These are phyloP conservation scores for Steinernema scapterisci DNA, from an alignment of 2,888 invertebrate species.

Conservation along the genomic window DNA sequence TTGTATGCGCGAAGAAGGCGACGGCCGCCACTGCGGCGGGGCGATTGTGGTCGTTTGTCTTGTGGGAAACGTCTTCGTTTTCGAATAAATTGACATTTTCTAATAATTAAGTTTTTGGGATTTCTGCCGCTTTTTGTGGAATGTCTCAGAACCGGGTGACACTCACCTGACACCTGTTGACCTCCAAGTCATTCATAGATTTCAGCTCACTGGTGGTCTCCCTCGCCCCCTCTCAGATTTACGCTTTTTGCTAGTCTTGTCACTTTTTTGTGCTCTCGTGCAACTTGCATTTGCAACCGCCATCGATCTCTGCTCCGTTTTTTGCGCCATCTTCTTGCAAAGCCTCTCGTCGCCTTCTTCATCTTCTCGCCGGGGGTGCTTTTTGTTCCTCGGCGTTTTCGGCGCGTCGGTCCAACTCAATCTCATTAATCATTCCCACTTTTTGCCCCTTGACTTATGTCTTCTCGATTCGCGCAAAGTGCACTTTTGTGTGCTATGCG, in stretches of 20 bases:
- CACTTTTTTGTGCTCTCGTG: conserved; percentile 1
- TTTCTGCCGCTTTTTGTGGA: too few relatives aligned
- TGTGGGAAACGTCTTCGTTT: not conserved
- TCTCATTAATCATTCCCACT: conserved; percentile 30
- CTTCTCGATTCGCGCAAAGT: conserved; percentile 19
- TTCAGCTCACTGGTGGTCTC: conserved; percentile 18
- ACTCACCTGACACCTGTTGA: too few relatives aligned
- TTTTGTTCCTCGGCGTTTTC: conserved; percentile 17
- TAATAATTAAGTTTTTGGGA: too few relatives aligned
- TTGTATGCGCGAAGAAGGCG: conserved; percentile 1
- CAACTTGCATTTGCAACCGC: conserved; percentile 19
- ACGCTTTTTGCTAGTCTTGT: conserved; percentile 8
- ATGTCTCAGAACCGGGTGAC: too few relatives aligned
- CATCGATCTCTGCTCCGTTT: conserved; percentile 28
- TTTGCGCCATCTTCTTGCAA: conserved; percentile 22
- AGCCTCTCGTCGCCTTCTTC: conserved; percentile 9
- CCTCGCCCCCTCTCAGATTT: too few relatives aligned
- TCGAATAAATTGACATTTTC: too few relatives aligned
- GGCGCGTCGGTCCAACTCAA: not conserved
- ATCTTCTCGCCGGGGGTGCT: not conserved
- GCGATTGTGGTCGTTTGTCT: conserved; percentile 10
- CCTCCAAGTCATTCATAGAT: too few relatives aligned
- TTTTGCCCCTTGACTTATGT: conserved; percentile 30
- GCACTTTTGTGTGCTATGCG: conserved; percentile 29
- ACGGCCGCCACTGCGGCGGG: too few relatives aligned